Evolutionary conservation across 37 sponge, comb jelly and placozoan genomes (phyloP).

Genomic region (Axinella damicornis): DNA sequence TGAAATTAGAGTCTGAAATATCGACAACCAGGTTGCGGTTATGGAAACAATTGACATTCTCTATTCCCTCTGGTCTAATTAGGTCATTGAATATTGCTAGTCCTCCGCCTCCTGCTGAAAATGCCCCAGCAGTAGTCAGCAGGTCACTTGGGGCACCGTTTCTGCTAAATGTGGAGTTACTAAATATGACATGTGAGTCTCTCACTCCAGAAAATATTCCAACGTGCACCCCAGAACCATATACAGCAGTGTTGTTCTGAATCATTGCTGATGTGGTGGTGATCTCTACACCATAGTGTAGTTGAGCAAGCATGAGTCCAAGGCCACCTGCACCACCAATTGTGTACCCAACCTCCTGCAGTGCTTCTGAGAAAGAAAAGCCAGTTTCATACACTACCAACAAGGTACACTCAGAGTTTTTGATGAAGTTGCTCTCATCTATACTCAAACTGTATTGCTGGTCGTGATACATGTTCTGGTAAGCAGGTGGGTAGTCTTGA

Average conservation of each 20-base stretch:
- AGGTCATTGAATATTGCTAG: too few species aligned
- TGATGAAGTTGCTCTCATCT: not conserved
- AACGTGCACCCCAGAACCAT: constrained; percentile 9
- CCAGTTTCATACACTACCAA: not conserved
- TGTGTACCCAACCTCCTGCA: constrained; percentile 13
- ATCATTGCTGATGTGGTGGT: not conserved
- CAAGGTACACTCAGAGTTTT: constrained; percentile 15
- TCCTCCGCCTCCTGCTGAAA: too few species aligned
- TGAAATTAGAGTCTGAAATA: not conserved
- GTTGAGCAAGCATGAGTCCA: not conserved
- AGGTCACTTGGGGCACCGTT: not conserved
- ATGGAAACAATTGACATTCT: not conserved
- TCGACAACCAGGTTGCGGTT: not conserved
- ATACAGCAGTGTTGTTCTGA: constrained; percentile 15
- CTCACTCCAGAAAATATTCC: constrained; percentile 3
- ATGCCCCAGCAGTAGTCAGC: too few species aligned
- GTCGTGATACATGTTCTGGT: not conserved
- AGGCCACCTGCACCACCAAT: constrained; percentile 30
- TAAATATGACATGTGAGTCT: not conserved
- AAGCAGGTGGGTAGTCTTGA: constrained; percentile 1
- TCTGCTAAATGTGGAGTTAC: not conserved
- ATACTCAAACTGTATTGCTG: not conserved
- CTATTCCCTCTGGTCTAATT: too few species aligned
- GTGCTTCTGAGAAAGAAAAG: not conserved
- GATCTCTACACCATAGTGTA: constrained; percentile 1